phyloP scores from a whole-genome alignment of 2,888 invertebrate genomes.

The Glaucopsyche alexis region DNA sequence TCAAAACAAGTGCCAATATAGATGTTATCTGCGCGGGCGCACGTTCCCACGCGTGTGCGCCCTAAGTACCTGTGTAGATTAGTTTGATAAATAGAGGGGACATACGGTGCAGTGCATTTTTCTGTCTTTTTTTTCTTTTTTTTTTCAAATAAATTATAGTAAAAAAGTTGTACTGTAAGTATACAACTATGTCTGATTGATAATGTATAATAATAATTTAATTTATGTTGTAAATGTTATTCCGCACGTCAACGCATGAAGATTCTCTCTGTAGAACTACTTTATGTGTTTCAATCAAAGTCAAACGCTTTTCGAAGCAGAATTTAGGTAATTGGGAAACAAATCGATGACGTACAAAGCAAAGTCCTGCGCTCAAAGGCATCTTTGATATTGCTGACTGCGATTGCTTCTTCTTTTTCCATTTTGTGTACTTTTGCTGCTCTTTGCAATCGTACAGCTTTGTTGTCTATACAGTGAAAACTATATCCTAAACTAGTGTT shows the following conservation, averaged over 20 bases:
- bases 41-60: conserved; percentile 54
- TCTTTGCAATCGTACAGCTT: background rate
- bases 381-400: conserved; percentile 8
- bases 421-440: conserved; percentile 19
- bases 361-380: conserved; percentile 13
- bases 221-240: too few relatives aligned
- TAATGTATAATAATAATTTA: too few relatives aligned
- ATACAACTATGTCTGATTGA: too few relatives aligned
- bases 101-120: background rate
- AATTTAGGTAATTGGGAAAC: conserved; percentile 12
- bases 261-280: background rate
- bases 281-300: background rate
- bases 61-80: conserved; percentile 42
- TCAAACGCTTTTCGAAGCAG: background rate
- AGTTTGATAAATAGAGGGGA: conserved; percentile 25
- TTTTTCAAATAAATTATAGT: too few relatives aligned
- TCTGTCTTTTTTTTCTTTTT: too few relatives aligned
- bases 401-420: background rate
- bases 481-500: too few relatives aligned
- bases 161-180: too few relatives aligned
- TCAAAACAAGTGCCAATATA: conserved; percentile 53
- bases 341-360: conserved; percentile 7
- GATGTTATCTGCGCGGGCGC: conserved; percentile 54
- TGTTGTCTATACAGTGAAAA: background rate
- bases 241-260: too few relatives aligned